Conservation (phyloP, 2,888 invertebrate species). For the Parnassius apollo region DNA sequence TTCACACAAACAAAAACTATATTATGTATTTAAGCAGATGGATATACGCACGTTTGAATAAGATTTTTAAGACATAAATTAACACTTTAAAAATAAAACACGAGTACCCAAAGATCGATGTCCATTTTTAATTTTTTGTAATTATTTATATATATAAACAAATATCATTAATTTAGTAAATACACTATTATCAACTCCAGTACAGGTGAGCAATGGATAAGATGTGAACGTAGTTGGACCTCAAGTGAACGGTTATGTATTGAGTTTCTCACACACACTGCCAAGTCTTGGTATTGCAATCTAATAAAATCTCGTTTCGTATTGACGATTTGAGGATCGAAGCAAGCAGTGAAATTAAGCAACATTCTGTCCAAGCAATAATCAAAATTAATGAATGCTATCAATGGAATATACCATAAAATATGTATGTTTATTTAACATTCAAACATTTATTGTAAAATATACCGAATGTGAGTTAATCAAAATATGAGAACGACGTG, state of each 20-base stretch:
- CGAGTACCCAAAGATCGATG: background rate
- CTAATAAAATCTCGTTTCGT: background rate
- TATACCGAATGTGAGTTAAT: too few species aligned
- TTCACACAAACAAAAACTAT: too few species aligned
- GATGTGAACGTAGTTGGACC: slow-evolving; percentile 17
- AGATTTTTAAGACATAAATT: too few species aligned
- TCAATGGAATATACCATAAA: too few species aligned
- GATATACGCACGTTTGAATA: too few species aligned
- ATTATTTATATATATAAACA: background rate
- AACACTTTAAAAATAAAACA: background rate
- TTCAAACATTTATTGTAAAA: too few species aligned
- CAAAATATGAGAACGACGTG: too few species aligned
- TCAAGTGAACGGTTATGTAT: slow-evolving; percentile 7
- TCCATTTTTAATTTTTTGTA: background rate
- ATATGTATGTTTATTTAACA: too few species aligned
- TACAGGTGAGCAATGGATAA: background rate
- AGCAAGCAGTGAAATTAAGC: background rate
- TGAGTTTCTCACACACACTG: background rate
- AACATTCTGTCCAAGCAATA: background rate
- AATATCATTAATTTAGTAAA: background rate
- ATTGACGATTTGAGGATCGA: background rate
- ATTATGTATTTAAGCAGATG: too few species aligned
- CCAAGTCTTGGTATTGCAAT: slow-evolving; percentile 1
- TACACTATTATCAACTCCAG: background rate
- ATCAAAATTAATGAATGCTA: too few species aligned